Evolutionary conservation across 2,113 vertebrate genomes (phyloP), one percentile per base, ranked within the genome.

Genomic region (Pogona vitticeps): DNA sequence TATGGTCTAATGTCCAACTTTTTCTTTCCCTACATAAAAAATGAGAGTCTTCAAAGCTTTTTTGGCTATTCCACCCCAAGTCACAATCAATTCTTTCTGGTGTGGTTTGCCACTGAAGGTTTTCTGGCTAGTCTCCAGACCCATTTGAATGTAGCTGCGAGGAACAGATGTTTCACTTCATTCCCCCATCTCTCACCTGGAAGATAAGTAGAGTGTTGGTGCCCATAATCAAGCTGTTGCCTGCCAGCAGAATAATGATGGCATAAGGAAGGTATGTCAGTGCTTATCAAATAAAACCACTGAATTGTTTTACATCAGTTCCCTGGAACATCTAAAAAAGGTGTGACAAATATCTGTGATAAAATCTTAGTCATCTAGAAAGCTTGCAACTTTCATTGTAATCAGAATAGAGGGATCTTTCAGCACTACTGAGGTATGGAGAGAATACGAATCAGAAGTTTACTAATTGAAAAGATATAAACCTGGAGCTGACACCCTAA

Each of bases 81-180:
- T 46, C 63, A 18, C 33, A 42, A 42, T 84, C 6, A n/a, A 20
- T 36, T 0, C 0, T 81, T 75, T 59, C 38, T 70, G 71, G 71
- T 73, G 17, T 28, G 6, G 36, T 75, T 80, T 42, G 0, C 18
- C 68, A 70, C 61, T 46, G 84, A 40, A 84, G 63, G 10, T 6
- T 86, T 59, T 67, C 87, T 93, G 93, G 90, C 90, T 86, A 8
- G 0, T 81, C 82, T 87, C 87, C 91, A 88, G 46, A 31, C 84
- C 79, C 0, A 80, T 86, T 80, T 68, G 84, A 83, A 86, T 82
- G 78, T 3, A 0, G 65, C 6, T 81, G 59, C 59, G 72, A 58
- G 87, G 90, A 94, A 20, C 92, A 92, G 93, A 91, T 90, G 93
- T 81, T 92, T 70, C 4, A 3, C 88, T 87, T 93, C 91, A 89